Evolutionary conservation across 2,888 invertebrate species (phyloP), one percentile per base, ranked within the genome.

Genomic region (Dasysyrphus albostriatus): DNA sequence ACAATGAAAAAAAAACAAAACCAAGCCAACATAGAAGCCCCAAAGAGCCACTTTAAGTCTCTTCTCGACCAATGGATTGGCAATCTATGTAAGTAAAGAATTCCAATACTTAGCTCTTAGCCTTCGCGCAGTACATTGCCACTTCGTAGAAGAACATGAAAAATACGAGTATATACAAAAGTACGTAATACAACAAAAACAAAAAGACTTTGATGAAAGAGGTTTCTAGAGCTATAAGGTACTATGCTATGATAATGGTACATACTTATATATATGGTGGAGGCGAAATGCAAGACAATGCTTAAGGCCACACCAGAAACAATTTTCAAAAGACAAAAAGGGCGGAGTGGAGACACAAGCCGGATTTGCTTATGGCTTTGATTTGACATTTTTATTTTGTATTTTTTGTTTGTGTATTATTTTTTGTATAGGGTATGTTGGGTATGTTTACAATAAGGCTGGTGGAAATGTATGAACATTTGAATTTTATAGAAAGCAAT

Each of bases 81-180:
- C 67, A 84, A 80, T 80, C 76, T 65, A 56, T 49, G 6, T 24
- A 65, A 49, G 44, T 49, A 67, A 84, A 80, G 75, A 80, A 76
- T 80, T 59, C 79, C 49, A 51, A 74, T 63, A 75, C 58, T 42
- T 29, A 61, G 61, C 65, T 47, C 12, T 34, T 67, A 67, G 65
- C 65, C 84, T 84, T 84, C 84, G 75, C 59, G 32, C 14, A 76
- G 70, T 16, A 73, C 70, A 79, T 65, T 34, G 24, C 69, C 79
- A 79, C 75, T 76, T 39, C 44, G 59, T 42, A 59, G 14, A 67
- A 61, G 19, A 58, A 51, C 37, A 47, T 61, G 24, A 8, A 54
- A 69, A 47, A 16, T 58, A n/a, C n/a, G n/a, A n/a, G n/a, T n/a
- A 61, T 9, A 32, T 7, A 29, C 14, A 14, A 29, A 29, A 54